Percentiles rank a stretch among this genome's conserved stretches.
Conservation (phyloP, 2,888 invertebrate genomes). For the Gymnocheta viridis region DNA sequence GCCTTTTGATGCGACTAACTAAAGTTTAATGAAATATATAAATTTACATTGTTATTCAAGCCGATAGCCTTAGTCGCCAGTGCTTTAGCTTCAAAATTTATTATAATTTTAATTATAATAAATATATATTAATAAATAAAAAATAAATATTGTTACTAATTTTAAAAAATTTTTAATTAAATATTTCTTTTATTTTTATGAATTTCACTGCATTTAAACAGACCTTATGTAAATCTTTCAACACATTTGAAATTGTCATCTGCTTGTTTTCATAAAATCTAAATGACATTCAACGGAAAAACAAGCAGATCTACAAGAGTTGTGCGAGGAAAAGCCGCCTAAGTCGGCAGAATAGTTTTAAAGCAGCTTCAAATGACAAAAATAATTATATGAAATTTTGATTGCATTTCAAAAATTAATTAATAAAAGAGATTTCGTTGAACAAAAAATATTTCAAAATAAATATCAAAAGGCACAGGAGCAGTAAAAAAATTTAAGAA, state of each 20-base stretch:
- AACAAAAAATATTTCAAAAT: too few species aligned
- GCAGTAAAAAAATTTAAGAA: too few species aligned
- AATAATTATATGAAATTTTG: constrained; percentile 68
- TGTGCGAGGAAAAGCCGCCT: neutral
- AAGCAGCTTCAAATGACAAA: constrained; percentile 58
- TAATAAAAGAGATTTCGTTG: constrained; percentile 48
- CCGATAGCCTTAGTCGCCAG: too few species aligned
- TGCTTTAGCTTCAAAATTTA: too few species aligned
- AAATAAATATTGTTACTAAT: neutral
- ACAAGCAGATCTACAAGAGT: neutral
- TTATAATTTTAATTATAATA: too few species aligned
- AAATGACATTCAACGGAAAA: constrained; percentile 16
- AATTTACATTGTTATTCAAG: too few species aligned
- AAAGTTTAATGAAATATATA: too few species aligned
- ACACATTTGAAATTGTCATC: constrained; percentile 33
- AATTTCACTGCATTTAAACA: neutral
- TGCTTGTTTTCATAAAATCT: neutral
- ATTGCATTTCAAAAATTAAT: constrained; percentile 69
- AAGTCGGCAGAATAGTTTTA: neutral
- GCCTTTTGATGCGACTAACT: too few species aligned
- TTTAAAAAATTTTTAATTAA: neutral
- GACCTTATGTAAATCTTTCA: constrained; percentile 33
- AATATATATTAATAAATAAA: too few species aligned
- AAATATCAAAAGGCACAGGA: too few species aligned
- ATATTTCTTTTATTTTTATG: neutral